Evolutionary conservation across 2,888 invertebrate species (phyloP).

Genomic region (Ptychoptera contaminata): DNA sequence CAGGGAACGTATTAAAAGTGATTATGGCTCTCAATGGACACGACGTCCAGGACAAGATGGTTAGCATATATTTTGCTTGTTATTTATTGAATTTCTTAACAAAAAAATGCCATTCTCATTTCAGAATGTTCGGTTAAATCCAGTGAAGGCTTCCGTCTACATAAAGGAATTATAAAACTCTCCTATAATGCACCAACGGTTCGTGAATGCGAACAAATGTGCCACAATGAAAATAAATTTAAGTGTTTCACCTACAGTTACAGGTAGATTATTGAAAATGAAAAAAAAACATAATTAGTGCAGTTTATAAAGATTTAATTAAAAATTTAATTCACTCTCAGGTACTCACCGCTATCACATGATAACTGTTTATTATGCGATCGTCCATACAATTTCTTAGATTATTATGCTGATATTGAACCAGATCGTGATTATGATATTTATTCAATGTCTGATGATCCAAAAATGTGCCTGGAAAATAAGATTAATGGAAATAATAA

Average conservation of each 20-base stretch:
- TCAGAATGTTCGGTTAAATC: constrained; percentile 60
- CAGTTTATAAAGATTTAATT: background rate
- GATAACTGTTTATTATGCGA: constrained; percentile 69
- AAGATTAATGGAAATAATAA: constrained; percentile 10
- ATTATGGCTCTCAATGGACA: constrained; percentile 29
- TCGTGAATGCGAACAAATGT: constrained; percentile 61
- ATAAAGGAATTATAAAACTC: constrained; percentile 48
- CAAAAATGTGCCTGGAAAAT: constrained; percentile 29
- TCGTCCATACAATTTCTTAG: constrained; percentile 48
- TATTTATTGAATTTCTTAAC: background rate
- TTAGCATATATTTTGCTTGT: constrained; percentile 9
- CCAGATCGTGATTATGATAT: constrained; percentile 64
- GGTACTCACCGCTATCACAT: constrained; percentile 27
- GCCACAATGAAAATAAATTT: constrained; percentile 53
- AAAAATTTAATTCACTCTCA: constrained; percentile 9
- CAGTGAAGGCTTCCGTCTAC: constrained; percentile 57
- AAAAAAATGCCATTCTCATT: constrained; percentile 8
- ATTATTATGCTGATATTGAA: constrained; percentile 56
- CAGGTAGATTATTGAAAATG: constrained; percentile 31
- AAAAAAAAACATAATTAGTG: no score
- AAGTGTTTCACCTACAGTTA: constrained; percentile 63
- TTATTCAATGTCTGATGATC: constrained; percentile 53
- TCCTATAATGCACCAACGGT: constrained; percentile 48
- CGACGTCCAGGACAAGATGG: constrained; percentile 30
- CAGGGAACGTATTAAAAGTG: constrained; percentile 17